Percentiles rank a stretch among this genome's conserved stretches.
Conservation (phyloP, 2,113 vertebrate species). For the Pithys albifrons region DNA sequence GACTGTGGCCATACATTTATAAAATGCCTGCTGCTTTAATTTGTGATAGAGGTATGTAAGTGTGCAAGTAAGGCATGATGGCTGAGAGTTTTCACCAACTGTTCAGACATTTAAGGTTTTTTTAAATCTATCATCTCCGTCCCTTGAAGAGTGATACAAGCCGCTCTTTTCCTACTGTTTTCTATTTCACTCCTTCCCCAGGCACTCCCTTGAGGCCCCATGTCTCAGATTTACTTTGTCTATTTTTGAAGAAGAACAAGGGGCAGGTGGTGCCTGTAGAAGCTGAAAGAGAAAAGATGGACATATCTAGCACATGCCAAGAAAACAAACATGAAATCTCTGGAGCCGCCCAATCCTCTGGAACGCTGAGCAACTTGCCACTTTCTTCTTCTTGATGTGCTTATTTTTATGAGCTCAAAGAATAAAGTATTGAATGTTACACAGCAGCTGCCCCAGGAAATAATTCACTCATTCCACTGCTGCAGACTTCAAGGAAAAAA, state of each 20-base stretch:
- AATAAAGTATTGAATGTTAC: slow-evolving; percentile 59
- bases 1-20: background rate
- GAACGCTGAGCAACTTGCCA: slow-evolving; percentile 29
- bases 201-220: background rate
- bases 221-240: slow-evolving; percentile 49
- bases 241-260: slow-evolving; percentile 45
- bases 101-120: background rate
- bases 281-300: slow-evolving; percentile 52
- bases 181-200: slow-evolving; percentile 20
- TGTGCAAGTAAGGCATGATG: background rate
- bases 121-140: background rate
- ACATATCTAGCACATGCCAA: slow-evolving; percentile 50
- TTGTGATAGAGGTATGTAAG: background rate
- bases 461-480: slow-evolving; percentile 50
- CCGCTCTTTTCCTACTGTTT: slow-evolving; percentile 22
- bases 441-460: slow-evolving; percentile 68
- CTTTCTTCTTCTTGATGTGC: slow-evolving; percentile 22
- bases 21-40: background rate
- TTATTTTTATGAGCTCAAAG: slow-evolving; percentile 65
- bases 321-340: slow-evolving; percentile 58
- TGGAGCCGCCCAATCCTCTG: background rate
- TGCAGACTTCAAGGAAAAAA: slow-evolving; percentile 60
- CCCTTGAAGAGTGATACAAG: background rate
- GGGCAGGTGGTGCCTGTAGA: slow-evolving; percentile 34
- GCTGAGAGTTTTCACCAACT: slow-evolving; percentile 3